Evolutionary conservation across 2,888 invertebrate genomes (phyloP).

Genomic region (Eumacrocentrus americanus): DNA sequence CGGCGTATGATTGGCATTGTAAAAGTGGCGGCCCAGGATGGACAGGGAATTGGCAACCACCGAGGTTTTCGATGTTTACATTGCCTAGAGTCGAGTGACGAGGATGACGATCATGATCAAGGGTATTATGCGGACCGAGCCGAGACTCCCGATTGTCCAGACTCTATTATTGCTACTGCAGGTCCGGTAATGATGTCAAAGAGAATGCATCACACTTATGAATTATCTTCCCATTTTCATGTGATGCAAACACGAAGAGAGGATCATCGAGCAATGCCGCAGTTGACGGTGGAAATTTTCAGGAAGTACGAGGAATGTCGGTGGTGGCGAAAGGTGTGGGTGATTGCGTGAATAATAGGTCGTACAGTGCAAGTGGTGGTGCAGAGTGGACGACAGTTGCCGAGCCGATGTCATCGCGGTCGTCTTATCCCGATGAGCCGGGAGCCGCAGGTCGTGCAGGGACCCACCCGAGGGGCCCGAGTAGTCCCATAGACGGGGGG

Average conservation of each 20-base stretch:
- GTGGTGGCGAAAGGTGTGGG: constrained; percentile 33
- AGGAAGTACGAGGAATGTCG: constrained; percentile 18
- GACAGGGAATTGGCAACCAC: too few species aligned
- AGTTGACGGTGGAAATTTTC: neutral
- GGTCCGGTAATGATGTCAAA: too few species aligned
- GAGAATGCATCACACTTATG: neutral
- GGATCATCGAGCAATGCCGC: neutral
- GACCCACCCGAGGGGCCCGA: constrained; percentile 44
- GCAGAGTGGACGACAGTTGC: constrained; percentile 50
- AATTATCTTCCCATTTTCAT: neutral
- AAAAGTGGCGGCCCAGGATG: too few species aligned
- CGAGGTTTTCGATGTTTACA: too few species aligned
- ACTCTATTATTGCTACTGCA: too few species aligned
- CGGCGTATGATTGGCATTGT: too few species aligned
- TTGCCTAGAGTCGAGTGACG: too few species aligned
- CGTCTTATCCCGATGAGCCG: constrained; percentile 51
- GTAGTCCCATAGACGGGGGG: constrained; percentile 22
- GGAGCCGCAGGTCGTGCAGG: constrained; percentile 50
- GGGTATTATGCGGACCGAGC: too few species aligned
- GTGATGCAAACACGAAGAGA: neutral
- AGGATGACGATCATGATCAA: too few species aligned
- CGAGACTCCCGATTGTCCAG: too few species aligned
- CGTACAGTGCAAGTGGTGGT: constrained; percentile 30
- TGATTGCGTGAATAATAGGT: constrained; percentile 5
- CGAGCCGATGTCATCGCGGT: constrained; percentile 58